Evolutionary conservation across 2,113 vertebrate species (phyloP).

Genomic region (Struthio camelus): DNA sequence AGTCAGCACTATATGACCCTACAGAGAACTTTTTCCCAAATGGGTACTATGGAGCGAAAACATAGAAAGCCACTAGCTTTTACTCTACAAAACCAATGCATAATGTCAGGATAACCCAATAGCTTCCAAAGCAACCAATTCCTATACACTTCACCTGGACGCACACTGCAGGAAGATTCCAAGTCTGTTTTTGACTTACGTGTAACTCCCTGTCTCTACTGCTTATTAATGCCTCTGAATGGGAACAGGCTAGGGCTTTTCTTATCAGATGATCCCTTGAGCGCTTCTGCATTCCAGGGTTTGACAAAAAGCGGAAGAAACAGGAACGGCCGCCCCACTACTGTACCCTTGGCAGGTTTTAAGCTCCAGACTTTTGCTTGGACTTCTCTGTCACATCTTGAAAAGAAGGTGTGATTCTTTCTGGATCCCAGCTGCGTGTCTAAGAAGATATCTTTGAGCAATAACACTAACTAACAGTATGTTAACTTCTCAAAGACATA

Average conservation of each 20-base stretch:
- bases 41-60: neutral
- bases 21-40: neutral
- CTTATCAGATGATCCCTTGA: neutral
- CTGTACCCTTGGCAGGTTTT: neutral
- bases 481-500: neutral
- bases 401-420: neutral
- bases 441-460: neutral
- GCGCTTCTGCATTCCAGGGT: neutral
- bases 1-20: neutral
- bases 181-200: neutral
- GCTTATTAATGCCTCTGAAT: neutral
- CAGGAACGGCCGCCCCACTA: neutral
- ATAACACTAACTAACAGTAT: neutral
- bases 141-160: neutral
- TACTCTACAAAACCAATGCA: neutral
- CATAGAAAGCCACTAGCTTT: neutral
- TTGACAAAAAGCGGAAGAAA: constrained; percentile 4
- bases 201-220: neutral
- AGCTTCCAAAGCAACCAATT: neutral
- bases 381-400: neutral
- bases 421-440: neutral
- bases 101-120: neutral
- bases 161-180: neutral
- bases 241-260: neutral
- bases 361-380: neutral